These are phyloP conservation scores for Chionis minor DNA, from an alignment of 2,113 vertebrate genomes.

Conservation along the genomic window DNA sequence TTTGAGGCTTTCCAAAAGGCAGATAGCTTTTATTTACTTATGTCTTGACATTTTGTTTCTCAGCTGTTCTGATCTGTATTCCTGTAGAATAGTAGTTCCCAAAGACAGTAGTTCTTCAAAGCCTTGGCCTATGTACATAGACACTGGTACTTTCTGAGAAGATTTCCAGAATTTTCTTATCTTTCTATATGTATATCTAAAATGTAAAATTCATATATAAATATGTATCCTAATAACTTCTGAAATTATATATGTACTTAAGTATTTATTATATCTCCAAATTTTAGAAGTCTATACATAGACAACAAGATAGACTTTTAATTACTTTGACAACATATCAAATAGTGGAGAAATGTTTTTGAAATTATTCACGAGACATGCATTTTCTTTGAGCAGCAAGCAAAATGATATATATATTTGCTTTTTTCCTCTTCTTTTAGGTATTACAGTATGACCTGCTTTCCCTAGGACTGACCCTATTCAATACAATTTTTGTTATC, in stretches of 20 bases:
- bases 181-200: not conserved
- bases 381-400: not conserved
- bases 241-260: not conserved
- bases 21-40: not conserved
- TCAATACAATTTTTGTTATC: not conserved
- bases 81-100: not conserved
- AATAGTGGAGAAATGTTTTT: not conserved
- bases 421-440: not conserved
- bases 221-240: not conserved
- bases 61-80: not conserved
- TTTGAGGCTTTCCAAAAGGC: not conserved
- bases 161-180: not conserved
- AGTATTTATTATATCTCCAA: not conserved
- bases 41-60: not conserved
- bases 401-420: not conserved
- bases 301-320: not conserved
- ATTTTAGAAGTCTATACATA: not conserved
- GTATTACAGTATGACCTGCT: not conserved
- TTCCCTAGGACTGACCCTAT: not conserved
- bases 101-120: not conserved
- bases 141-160: not conserved
- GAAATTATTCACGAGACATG: not conserved
- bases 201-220: not conserved
- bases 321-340: not conserved
- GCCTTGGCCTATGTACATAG: not conserved